phyloP scores from a whole-genome alignment of 1,140 invertebrate genomes.

The Alviniconcha marisindica region DNA sequence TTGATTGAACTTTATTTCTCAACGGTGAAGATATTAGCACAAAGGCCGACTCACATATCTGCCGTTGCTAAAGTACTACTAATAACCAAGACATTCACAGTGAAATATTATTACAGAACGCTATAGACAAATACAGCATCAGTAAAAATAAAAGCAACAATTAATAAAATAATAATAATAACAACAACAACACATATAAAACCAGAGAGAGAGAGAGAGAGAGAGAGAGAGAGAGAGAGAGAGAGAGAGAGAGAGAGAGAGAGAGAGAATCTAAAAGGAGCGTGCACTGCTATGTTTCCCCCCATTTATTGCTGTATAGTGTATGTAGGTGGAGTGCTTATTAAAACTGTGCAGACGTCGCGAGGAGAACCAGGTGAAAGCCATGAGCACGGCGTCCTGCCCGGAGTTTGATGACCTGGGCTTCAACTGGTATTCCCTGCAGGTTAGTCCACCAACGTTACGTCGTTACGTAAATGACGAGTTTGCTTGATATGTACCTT shows the following conservation, averaged over 20 bases:
- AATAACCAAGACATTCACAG: background rate
- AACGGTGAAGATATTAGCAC: too few relatives aligned
- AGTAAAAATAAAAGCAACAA: background rate
- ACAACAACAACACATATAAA: background rate
- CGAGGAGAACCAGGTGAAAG: constrained; percentile 14
- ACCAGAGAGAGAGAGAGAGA: constrained; percentile 10
- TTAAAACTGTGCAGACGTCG: background rate
- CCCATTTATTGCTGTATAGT: background rate
- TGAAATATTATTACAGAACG: background rate
- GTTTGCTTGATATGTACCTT: too few relatives aligned
- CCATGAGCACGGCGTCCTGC: background rate
- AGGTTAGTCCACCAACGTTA: too few relatives aligned
- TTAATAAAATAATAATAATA: background rate
- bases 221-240: constrained; percentile 19
- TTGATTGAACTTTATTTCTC: too few relatives aligned
- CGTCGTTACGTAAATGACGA: too few relatives aligned
- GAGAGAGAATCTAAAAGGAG: background rate
- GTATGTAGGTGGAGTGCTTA: background rate
- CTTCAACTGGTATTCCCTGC: background rate
- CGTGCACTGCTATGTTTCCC: background rate
- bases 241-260: background rate
- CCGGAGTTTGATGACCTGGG: constrained; percentile 18
- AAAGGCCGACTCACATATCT: too few relatives aligned
- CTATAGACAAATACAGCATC: background rate
- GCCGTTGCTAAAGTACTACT: too few relatives aligned